Evolutionary conservation across 1,140 invertebrate genomes (phyloP).

Genomic region (Heliconius himera): DNA sequence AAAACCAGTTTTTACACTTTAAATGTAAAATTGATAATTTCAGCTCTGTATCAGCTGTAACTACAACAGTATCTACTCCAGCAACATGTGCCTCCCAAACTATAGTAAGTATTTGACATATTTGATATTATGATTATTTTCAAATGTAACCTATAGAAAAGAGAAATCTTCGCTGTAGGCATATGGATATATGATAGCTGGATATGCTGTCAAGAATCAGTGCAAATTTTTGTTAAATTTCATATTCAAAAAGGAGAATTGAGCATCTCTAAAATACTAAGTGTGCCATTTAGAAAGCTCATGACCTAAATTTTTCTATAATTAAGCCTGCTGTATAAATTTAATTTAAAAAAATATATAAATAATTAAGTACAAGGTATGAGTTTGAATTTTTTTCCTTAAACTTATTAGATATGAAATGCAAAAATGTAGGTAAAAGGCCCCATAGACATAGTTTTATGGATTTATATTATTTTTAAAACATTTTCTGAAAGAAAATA

Average conservation of each 20-base stretch:
- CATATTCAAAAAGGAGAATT: not conserved
- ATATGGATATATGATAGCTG: too few relatives aligned
- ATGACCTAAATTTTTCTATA: too few relatives aligned
- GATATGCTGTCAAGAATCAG: not conserved
- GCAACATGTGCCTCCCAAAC: conserved; percentile 75
- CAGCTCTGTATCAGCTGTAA: conserved; percentile 69
- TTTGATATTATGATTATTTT: not conserved
- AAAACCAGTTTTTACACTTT: not conserved
- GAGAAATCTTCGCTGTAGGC: not conserved
- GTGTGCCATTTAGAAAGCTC: too few relatives aligned
- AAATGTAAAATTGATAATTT: conserved; percentile 45
- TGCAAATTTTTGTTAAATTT: not conserved
- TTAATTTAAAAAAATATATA: too few relatives aligned
- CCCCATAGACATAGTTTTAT: too few relatives aligned
- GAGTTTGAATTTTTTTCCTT: too few relatives aligned
- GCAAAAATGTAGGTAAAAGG: too few relatives aligned
- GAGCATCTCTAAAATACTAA: too few relatives aligned
- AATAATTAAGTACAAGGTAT: too few relatives aligned
- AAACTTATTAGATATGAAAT: too few relatives aligned
- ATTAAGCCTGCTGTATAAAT: too few relatives aligned
- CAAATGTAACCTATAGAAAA: not conserved
- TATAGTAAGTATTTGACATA: conserved; percentile 55
- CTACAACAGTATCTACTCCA: conserved; percentile 70
- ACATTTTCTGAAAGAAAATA: not conserved
- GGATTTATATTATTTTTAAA: too few relatives aligned